These are phyloP conservation scores for Lepidurus packardi DNA, from an alignment of 1,140 invertebrate species.

Conservation along the genomic window DNA sequence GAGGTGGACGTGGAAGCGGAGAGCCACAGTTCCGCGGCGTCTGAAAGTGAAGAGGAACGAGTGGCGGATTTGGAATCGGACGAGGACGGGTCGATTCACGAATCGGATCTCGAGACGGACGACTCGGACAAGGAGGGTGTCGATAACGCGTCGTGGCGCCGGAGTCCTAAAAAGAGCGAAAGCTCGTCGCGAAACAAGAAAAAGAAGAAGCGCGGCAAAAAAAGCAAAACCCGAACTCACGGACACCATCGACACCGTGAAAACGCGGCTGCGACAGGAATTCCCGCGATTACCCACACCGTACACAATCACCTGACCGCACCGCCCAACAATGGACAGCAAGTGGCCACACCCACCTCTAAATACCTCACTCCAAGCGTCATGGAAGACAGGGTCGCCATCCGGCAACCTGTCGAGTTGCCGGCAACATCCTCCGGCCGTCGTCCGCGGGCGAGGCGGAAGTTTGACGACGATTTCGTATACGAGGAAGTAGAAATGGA, in stretches of 20 bases:
- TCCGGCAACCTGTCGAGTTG: constrained; percentile 44
- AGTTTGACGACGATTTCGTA: constrained; percentile 77
- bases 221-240: constrained; percentile 31
- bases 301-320: background rate
- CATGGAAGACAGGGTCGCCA: constrained; percentile 19
- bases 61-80: constrained; percentile 28
- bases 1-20: constrained; percentile 33
- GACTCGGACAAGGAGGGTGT: constrained; percentile 72
- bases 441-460: constrained; percentile 64
- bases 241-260: background rate
- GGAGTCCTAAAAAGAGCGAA: constrained; percentile 27
- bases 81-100: constrained; percentile 48
- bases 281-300: background rate
- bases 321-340: constrained; percentile 22
- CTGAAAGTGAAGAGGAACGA: constrained; percentile 32
- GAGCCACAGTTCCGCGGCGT: constrained; percentile 20
- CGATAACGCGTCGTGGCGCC: background rate
- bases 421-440: background rate
- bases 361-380: background rate
- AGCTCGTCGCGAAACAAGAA: constrained; percentile 5
- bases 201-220: constrained; percentile 28
- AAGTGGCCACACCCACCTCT: background rate
- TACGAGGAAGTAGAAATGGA: constrained; percentile 64
- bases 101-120: constrained; percentile 74
- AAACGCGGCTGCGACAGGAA: background rate